These are phyloP conservation scores for Nothobranchius kuhntae DNA, from an alignment of 2,113 vertebrate species.

Conservation along the genomic window DNA sequence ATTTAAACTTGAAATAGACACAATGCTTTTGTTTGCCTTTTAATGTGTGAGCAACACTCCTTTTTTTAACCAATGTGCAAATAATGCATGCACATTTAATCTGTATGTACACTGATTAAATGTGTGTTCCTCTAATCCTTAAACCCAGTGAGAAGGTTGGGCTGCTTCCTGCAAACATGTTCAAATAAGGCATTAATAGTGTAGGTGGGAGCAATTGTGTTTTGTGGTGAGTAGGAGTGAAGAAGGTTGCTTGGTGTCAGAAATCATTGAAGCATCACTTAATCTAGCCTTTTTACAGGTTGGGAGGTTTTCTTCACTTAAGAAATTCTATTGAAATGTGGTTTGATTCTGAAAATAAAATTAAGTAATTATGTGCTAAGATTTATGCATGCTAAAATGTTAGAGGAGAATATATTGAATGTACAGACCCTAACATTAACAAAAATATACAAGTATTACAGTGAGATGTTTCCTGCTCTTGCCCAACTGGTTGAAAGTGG, in stretches of 20 bases:
- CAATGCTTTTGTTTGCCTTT: neutral
- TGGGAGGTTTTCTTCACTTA: neutral
- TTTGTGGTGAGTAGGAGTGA: constrained; percentile 42
- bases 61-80: neutral
- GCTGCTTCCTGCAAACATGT: constrained; percentile 7
- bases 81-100: neutral
- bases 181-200: constrained; percentile 19
- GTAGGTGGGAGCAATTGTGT: constrained; percentile 38
- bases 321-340: neutral
- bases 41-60: neutral
- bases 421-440: no score
- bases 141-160: constrained; percentile 19
- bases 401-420: no score
- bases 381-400: no score
- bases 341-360: no score
- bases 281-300: constrained; percentile 8
- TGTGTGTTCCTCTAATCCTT: neutral
- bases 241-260: constrained; percentile 29
- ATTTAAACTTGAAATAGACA: constrained; percentile 13
- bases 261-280: constrained; percentile 34
- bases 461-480: no score
- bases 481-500: no score
- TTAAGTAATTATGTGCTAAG: no score
- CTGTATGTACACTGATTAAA: constrained; percentile 1
- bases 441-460: no score